A percentile compares a stretch with the other conserved stretches of the same genome.
phyloP scores from a whole-genome alignment of 2,113 vertebrate species.

The Dendrocopos noguchii region DNA sequence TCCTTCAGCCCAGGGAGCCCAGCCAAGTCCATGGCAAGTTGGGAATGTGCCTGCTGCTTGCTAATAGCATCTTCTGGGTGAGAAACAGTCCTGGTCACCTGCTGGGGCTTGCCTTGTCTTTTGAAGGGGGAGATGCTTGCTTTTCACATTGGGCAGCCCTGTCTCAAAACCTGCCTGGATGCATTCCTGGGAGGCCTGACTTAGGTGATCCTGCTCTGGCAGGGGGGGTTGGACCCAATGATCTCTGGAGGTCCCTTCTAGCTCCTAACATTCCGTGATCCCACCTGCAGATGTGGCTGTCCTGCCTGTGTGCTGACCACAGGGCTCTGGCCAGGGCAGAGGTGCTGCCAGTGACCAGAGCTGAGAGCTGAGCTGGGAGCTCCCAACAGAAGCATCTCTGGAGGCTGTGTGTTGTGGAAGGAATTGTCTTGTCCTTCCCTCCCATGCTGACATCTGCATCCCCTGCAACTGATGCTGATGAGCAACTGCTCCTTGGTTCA shows the following conservation, averaged over 20 bases:
- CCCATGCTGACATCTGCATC: constrained; percentile 46
- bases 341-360: not conserved
- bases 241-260: too few relatives aligned
- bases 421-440: constrained; percentile 28
- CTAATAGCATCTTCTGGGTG: not conserved
- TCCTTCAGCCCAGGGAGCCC: not conserved
- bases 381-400: not conserved
- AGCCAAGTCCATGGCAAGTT: not conserved
- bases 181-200: too few relatives aligned
- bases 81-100: not conserved
- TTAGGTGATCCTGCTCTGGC: too few relatives aligned
- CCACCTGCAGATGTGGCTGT: not conserved
- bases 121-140: not conserved
- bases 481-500: constrained; percentile 35
- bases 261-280: too few relatives aligned
- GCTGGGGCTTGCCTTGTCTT: not conserved
- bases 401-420: not conserved
- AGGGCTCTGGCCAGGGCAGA: not conserved
- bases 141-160: not conserved
- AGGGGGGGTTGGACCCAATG: too few relatives aligned
- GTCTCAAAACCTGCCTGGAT: not conserved
- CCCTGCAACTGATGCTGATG: constrained; percentile 34
- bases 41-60: not conserved
- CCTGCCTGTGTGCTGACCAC: not conserved
- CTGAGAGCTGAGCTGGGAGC: not conserved